These are phyloP conservation scores for Adelphocoris suturalis DNA, from an alignment of 2,888 invertebrate genomes.

Conservation along the genomic window DNA sequence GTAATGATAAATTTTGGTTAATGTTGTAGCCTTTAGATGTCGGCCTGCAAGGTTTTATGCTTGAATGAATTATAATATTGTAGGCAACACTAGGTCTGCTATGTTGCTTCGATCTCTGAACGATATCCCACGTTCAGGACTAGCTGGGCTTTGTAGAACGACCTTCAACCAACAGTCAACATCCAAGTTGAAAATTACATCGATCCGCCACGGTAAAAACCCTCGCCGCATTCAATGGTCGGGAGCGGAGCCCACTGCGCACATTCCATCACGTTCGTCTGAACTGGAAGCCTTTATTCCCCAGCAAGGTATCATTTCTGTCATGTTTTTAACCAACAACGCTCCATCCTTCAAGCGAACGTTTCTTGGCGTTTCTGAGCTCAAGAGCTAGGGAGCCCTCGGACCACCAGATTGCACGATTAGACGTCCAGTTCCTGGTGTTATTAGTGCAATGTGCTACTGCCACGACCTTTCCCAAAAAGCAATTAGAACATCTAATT, in stretches of 20 bases:
- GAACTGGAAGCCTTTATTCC: conserved; percentile 26
- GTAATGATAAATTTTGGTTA: no score
- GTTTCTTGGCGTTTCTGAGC: conserved; percentile 16
- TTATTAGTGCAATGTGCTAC: no score
- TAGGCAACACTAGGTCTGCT: background rate
- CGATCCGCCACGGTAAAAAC: background rate
- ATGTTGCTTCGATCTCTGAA: background rate
- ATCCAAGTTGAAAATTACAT: conserved; percentile 22
- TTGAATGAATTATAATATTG: no score
- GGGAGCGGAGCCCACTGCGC: conserved; percentile 9
- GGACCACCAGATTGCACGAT: background rate
- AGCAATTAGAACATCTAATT: no score
- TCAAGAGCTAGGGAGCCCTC: background rate
- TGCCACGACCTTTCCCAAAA: no score
- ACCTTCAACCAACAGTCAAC: conserved; percentile 27
- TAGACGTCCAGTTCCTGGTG: background rate
- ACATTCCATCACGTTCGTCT: conserved; percentile 27
- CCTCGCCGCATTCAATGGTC: background rate
- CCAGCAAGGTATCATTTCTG: conserved; percentile 29
- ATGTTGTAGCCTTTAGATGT: no score
- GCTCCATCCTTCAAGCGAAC: background rate
- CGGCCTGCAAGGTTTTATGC: no score
- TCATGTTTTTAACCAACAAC: conserved; percentile 20
- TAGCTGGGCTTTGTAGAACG: background rate
- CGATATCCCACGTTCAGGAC: conserved; percentile 10